Evolutionary conservation across 2,888 invertebrate genomes (phyloP), one percentile per base, ranked within the genome.

Genomic region (Rhamphomyia laevipes): DNA sequence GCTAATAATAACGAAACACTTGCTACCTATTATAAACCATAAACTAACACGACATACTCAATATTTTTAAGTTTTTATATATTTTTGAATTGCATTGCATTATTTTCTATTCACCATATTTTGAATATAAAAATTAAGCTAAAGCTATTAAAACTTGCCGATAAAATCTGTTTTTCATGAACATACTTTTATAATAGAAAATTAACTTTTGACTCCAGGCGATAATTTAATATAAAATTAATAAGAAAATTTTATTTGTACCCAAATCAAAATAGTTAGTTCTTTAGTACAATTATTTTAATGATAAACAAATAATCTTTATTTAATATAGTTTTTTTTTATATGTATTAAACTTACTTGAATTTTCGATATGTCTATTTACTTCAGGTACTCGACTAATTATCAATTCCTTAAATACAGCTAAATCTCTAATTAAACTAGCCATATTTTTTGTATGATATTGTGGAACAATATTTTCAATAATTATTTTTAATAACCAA

Each of bases 371-470:
- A 67, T 91, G 89, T 54, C 80, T 76, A 68, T 88, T 80, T 6
- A 94, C 81, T 60, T 82, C 80, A 11, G 93, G 92, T 61, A 84
- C 80, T 67, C 85, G 84, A 57, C 82, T 74, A 66, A 85, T 86
- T 57, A 94, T 81, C 63, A 94, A 73, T 72, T 92, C 88, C 57
- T 86, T 86, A 52, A 94, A 76, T 43, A 94, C 91, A 60, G 88
- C 89, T 59, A 93, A 85, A 67, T 95, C 95, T 45, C 84, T 82
- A 47, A 92, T 77, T 44, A 94, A 74, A 47, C 92, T 93, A 47
- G 84, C 81, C 94, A 95, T 93, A 50, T 85, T 89, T 57, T 79
- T 81, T 17, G 87, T 83, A 67, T 94, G 94, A 73, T 93, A 94
- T 55, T 86, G 86, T 10, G 93, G 92, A 53, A 93, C 75, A 60